A percentile compares a stretch with the other conserved stretches of the same genome.
phyloP scores from a whole-genome alignment of 2,797 vertebrate genomes.

The Amazona ochrocephala region DNA sequence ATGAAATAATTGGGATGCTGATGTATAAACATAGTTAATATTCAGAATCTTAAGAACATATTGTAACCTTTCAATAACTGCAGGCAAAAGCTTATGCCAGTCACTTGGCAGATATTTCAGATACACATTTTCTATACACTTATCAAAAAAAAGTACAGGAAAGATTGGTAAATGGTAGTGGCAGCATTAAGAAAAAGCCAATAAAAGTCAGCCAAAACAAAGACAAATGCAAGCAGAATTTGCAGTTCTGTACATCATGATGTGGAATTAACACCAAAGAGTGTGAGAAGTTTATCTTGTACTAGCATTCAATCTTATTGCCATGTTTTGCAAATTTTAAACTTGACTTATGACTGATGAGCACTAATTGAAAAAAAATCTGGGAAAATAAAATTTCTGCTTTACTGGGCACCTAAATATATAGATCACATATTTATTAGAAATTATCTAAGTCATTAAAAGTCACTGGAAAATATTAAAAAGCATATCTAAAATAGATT shows the following conservation, averaged over 20 bases:
- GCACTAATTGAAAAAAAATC: not conserved
- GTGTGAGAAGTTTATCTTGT: not conserved
- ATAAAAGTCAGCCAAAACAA: not conserved
- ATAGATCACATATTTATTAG: not conserved
- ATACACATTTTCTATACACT: not conserved
- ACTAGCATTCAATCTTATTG: not conserved
- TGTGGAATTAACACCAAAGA: not conserved
- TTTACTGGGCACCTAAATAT: not conserved
- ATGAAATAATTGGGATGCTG: constrained; percentile 42
- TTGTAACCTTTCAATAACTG: not conserved
- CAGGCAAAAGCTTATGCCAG: not conserved
- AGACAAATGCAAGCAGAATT: not conserved
- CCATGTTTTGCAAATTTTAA: not conserved
- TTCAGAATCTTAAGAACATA: constrained; percentile 25
- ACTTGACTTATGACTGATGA: not conserved
- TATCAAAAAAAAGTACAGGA: not conserved
- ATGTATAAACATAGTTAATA: constrained; percentile 46
- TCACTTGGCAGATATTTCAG: not conserved
- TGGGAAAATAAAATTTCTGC: not conserved
- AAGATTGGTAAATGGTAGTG: not conserved
- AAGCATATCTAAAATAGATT: not conserved
- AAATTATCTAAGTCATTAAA: not conserved
- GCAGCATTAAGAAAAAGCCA: not conserved
- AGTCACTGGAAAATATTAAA: not conserved
- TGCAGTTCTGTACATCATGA: not conserved